A percentile compares a stretch with the other conserved stretches of the same genome.
These are phyloP conservation scores for Proales similis DNA, from an alignment of 1,140 invertebrate genomes.

Conservation along the genomic window DNA sequence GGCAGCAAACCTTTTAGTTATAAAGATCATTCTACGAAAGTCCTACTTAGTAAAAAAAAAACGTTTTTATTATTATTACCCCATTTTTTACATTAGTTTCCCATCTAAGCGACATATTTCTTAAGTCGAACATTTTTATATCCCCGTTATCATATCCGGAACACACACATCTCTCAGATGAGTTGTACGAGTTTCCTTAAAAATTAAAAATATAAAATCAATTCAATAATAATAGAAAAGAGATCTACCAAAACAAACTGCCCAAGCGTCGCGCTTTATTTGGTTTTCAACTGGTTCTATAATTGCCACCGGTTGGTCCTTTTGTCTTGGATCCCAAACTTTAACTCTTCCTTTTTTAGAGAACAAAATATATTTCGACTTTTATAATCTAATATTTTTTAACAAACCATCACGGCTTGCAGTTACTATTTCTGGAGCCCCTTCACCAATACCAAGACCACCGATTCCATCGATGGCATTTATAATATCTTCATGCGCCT, in stretches of 20 bases:
- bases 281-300: conserved; percentile 64
- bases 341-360: conserved; percentile 67
- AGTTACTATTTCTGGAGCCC: conserved; percentile 85
- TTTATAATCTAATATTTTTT: background rate
- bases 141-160: conserved; percentile 95
- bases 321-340: conserved; percentile 84
- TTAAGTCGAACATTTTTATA: conserved; percentile 86
- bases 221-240: background rate
- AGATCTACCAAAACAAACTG: conserved; percentile 67
- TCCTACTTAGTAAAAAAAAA: conserved; percentile 11
- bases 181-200: conserved; percentile 70
- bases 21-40: conserved; percentile 26
- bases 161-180: conserved; percentile 71
- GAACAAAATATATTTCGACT: conserved; percentile 3
- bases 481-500: conserved; percentile 78
- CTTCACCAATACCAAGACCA: conserved; percentile 71
- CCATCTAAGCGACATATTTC: conserved; percentile 73
- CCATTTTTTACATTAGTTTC: conserved; percentile 88
- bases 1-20: conserved; percentile 63
- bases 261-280: conserved; percentile 70
- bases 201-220: conserved; percentile 11
- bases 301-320: conserved; percentile 71
- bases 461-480: conserved; percentile 86
- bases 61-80: conserved; percentile 53
- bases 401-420: conserved; percentile 76